Conservation (phyloP, 2,797 vertebrate genomes). For the Perodicticus potto region DNA sequence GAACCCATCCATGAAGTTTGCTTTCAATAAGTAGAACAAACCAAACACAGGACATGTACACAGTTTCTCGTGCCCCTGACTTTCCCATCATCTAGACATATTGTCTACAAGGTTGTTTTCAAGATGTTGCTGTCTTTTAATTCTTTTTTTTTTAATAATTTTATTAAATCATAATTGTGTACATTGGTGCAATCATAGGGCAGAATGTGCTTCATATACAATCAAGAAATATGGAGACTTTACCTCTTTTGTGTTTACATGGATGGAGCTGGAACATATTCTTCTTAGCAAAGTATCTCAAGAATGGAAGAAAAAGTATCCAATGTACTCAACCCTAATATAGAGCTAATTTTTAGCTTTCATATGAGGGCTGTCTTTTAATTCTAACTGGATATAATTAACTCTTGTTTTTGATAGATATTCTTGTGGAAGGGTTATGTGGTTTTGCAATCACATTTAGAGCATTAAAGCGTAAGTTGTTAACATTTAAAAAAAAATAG, state of each 20-base stretch:
- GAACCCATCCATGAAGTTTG: neutral
- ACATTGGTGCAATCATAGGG: no score
- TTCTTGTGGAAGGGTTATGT: neutral
- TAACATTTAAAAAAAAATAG: neutral
- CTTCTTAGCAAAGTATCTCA: no score
- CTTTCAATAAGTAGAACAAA: neutral
- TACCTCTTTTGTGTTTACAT: no score
- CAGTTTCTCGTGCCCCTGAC: accelerated
- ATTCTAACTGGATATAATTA: neutral
- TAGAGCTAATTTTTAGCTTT: no score
- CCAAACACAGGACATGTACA: accelerated
- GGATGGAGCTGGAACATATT: no score
- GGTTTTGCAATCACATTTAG: conserved; percentile 2
- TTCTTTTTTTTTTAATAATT: no score
- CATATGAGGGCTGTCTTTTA: no score
- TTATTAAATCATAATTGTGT: no score
- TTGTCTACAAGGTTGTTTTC: neutral
- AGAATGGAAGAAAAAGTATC: no score
- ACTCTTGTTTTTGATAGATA: neutral
- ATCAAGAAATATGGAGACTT: no score
- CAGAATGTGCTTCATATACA: no score
- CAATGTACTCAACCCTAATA: no score
- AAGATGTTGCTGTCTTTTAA: neutral
- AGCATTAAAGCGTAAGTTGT: neutral
- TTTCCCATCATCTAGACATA: neutral